Evolutionary conservation across 2,888 invertebrate species (phyloP), one percentile per base, ranked within the genome.

Genomic region (Chironomus tentans): DNA sequence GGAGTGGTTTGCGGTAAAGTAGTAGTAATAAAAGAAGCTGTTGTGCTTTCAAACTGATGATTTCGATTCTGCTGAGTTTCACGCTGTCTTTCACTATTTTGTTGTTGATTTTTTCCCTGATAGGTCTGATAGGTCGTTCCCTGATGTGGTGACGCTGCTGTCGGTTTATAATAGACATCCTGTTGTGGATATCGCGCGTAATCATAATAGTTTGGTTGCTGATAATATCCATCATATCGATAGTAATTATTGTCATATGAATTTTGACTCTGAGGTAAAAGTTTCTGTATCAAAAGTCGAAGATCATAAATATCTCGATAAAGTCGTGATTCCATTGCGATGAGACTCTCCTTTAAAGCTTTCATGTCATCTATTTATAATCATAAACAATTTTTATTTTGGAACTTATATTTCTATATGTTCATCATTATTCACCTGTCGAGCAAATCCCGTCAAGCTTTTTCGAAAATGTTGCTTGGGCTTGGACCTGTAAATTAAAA

Each of bases 391-490:
- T 50, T 3, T 13, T n/a, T 50, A n/a, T n/a, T 50, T 13, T 15
- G 12, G 15, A 50, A 15, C n/a, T n/a, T 2, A 15, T 13, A 12
- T 50, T 50, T 13, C 4, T 50, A n/a, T 5, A n/a, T n/a, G 15
- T n/a, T 50, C 13, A n/a, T n/a, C n/a, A 50, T 50, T 50, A 50
- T 50, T n/a, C n/a, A 62, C 73, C 48, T 28, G 74, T 47, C 10
- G 68, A 68, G 24, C 74, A 74, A 13, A 74, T 68, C 28, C 74
- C 74, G 7, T 56, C 56, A 56, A 56, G 56, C 18, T 74, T 74
- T n/a, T 68, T 68, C 0, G 74, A 74, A 65, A 74, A 74, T 12
- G 74, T 74, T 5, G 74, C 74, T 24, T 74, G 74, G 10, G 74
- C 74, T 13, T 38, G 24, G 6, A 68, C 74, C 48, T 74, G 65